Conservation (phyloP, 23 tunicate genomes). For the Aplidium turbinatum region DNA sequence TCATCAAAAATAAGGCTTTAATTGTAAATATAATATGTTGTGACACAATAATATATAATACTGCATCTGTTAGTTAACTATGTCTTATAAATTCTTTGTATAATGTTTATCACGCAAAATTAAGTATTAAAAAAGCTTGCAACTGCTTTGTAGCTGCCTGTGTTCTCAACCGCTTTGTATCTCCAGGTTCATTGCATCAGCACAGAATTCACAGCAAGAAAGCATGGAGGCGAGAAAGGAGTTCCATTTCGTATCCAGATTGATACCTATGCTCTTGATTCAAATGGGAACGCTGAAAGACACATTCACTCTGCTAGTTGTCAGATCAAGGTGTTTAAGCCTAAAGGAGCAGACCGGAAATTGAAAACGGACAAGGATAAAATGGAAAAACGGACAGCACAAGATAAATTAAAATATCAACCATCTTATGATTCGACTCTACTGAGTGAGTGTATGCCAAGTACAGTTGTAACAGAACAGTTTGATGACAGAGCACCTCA, state of each 20-base stretch:
- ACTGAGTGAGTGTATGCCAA: constrained; percentile 75
- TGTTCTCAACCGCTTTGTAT: background rate
- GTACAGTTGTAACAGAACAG: constrained; percentile 17
- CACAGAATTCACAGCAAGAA: constrained; percentile 90
- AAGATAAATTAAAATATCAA: constrained; percentile 83
- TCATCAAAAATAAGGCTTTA: too few species aligned
- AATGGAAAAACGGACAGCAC: constrained; percentile 78
- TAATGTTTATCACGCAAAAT: too few species aligned
- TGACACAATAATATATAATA: too few species aligned
- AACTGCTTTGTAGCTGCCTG: background rate
- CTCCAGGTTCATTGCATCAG: constrained; percentile 85
- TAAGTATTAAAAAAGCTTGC: too few species aligned
- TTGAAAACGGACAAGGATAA: constrained; percentile 94
- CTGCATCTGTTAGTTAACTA: too few species aligned
- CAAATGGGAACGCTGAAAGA: constrained; percentile 52
- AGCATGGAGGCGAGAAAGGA: constrained; percentile 99
- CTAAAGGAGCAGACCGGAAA: constrained; percentile 98
- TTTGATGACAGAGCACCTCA: constrained; percentile 12
- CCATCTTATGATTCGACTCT: constrained; percentile 88
- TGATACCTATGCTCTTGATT: constrained; percentile 71
- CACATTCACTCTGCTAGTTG: constrained; percentile 93
- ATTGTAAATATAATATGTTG: too few species aligned
- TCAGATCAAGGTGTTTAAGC: constrained; percentile 91
- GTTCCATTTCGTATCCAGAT: constrained; percentile 95
- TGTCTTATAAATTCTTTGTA: too few species aligned